Conservation (phyloP, 2,888 invertebrate species). For the Stratiomys singularior region DNA sequence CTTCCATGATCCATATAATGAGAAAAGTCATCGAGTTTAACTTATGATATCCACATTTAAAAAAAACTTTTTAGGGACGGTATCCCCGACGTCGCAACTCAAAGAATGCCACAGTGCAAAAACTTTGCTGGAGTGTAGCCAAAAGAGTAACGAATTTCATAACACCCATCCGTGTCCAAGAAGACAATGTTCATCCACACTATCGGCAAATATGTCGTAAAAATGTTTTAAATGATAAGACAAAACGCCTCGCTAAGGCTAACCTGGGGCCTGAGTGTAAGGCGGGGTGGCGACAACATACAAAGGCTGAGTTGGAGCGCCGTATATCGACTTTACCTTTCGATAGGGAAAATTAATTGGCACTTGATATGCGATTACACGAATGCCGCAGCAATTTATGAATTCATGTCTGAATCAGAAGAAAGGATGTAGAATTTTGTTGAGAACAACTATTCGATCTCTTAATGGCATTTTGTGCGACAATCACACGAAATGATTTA, state of each 20-base stretch:
- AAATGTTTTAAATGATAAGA: slow-evolving; percentile 41
- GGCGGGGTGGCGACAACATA: neutral
- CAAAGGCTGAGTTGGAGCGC: slow-evolving; percentile 5
- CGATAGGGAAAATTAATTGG: slow-evolving; percentile 45
- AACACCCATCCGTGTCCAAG: slow-evolving; percentile 18
- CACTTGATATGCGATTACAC: slow-evolving; percentile 42
- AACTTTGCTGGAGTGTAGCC: neutral
- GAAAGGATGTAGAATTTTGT: slow-evolving; percentile 44
- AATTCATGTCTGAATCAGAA: slow-evolving; percentile 46
- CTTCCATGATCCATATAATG: too few species aligned
- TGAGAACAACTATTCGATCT: slow-evolving; percentile 27
- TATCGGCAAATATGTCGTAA: slow-evolving; percentile 39
- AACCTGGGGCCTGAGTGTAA: neutral
- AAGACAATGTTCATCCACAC: slow-evolving; percentile 35
- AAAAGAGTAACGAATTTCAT: slow-evolving; percentile 19
- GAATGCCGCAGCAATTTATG: slow-evolving; percentile 38
- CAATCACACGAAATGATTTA: slow-evolving; percentile 44
- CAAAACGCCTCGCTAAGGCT: slow-evolving; percentile 29
- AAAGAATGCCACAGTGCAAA: neutral
- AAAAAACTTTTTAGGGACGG: too few species aligned
- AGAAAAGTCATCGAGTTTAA: too few species aligned
- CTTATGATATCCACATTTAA: too few species aligned
- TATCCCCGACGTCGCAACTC: neutral
- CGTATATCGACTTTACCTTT: neutral
- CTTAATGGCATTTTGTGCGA: slow-evolving; percentile 43